phyloP scores from a whole-genome alignment of 2,888 invertebrate genomes.

The Xestoiulus laeticollis region DNA sequence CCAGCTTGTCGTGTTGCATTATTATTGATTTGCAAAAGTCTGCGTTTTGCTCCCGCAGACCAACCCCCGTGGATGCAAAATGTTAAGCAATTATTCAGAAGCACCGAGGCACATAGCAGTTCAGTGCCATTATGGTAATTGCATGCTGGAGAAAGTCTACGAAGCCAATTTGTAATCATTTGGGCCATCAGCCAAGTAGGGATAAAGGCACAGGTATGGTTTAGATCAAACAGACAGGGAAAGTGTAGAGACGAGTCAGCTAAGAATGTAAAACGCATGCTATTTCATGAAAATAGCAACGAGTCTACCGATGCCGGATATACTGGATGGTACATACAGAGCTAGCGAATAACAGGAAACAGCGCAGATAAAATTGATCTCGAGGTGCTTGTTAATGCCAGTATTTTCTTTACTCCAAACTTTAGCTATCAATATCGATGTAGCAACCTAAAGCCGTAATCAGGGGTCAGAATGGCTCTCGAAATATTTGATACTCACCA shows the following conservation, averaged over 20 bases:
- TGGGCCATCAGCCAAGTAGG: background rate
- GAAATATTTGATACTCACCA: conserved; percentile 77
- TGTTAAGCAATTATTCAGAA: conserved; percentile 1
- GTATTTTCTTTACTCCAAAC: background rate
- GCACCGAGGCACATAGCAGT: background rate
- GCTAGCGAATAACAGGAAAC: background rate
- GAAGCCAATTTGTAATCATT: background rate
- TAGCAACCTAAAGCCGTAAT: background rate
- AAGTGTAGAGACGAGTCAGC: background rate
- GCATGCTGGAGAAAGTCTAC: background rate
- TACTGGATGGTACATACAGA: background rate
- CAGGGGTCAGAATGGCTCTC: conserved; percentile 45
- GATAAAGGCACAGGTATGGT: background rate
- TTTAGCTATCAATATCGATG: background rate
- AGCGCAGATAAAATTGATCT: background rate
- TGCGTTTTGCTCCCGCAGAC: background rate
- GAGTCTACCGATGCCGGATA: background rate
- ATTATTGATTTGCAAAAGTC: background rate
- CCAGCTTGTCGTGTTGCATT: background rate
- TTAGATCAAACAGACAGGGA: background rate
- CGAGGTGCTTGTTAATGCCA: background rate
- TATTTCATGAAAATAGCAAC: background rate
- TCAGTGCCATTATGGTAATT: background rate
- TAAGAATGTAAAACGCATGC: background rate
- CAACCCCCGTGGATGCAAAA: background rate